Percentiles rank a stretch among this genome's conserved stretches.
phyloP scores from a whole-genome alignment of 2,888 invertebrate species.

The Acrobasis consociella region DNA sequence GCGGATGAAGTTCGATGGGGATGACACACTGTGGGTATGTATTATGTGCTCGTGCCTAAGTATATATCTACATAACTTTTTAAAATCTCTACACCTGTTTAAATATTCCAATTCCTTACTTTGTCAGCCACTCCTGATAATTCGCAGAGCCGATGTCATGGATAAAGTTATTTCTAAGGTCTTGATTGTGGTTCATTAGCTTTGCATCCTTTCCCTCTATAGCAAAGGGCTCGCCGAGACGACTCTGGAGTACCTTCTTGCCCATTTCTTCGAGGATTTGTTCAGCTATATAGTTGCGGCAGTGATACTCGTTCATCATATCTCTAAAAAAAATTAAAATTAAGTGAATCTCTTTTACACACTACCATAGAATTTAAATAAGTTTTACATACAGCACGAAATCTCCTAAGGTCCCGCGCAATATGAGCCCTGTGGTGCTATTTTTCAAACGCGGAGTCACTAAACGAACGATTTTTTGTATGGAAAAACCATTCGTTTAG shows the following conservation, averaged over 20 bases:
- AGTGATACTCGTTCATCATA: conserved; percentile 91
- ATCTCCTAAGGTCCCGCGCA: too few species aligned
- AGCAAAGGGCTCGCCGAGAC: conserved; percentile 59
- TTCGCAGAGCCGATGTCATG: conserved; percentile 87
- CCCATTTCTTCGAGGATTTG: conserved; percentile 87
- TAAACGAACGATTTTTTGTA: too few species aligned
- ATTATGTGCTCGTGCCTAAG: too few species aligned
- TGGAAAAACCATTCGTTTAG: too few species aligned
- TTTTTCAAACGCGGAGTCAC: too few species aligned
- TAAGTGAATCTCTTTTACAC: too few species aligned
- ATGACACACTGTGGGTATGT: too few species aligned
- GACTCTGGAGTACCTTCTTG: conserved; percentile 60
- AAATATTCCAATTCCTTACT: conserved; percentile 71
- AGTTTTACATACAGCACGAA: background rate
- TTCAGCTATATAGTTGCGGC: conserved; percentile 88
- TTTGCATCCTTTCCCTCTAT: conserved; percentile 32
- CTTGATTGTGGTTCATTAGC: conserved; percentile 49
- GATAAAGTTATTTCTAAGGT: conserved; percentile 69
- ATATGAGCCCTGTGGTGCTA: too few species aligned
- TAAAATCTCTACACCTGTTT: too few species aligned
- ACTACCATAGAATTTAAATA: too few species aligned
- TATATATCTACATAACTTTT: too few species aligned
- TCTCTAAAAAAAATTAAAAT: conserved; percentile 77
- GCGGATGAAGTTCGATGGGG: too few species aligned
- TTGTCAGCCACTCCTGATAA: conserved; percentile 89